Evolutionary conservation across 2,113 vertebrate genomes (phyloP).

Genomic region (Rhizomys pruinosus): DNA sequence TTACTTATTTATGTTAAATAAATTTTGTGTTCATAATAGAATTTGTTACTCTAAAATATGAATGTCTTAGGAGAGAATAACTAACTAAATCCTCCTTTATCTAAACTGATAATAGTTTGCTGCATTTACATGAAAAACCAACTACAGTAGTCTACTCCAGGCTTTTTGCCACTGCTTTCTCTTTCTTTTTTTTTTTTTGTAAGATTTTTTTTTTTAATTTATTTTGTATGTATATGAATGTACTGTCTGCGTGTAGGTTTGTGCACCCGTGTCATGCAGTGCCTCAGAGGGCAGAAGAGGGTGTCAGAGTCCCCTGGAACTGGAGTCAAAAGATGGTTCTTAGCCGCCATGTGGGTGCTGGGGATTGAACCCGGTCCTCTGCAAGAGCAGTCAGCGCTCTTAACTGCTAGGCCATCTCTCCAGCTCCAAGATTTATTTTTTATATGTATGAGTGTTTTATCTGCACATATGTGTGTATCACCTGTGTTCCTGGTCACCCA

Average conservation of each 20-base stretch:
- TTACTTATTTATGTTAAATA: slow-evolving; percentile 20
- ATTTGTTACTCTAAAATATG: slow-evolving; percentile 49
- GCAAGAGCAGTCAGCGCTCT: no score
- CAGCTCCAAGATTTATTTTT: no score
- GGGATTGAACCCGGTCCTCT: no score
- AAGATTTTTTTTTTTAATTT: no score
- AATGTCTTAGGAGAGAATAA: slow-evolving; percentile 46
- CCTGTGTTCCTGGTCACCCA: no score
- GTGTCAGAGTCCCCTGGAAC: no score
- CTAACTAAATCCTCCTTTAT: slow-evolving; percentile 26
- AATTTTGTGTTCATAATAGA: slow-evolving; percentile 44
- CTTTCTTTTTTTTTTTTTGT: not conserved
- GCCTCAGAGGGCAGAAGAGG: not conserved
- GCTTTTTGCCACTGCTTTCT: not conserved
- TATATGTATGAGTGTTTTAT: no score
- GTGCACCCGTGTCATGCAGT: no score
- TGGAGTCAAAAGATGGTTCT: no score
- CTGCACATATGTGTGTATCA: not conserved
- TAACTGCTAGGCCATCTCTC: no score
- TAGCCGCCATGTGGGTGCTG: no score
- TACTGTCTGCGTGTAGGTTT: not conserved
- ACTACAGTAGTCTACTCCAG: not conserved
- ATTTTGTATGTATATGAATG: not conserved
- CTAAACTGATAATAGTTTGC: slow-evolving; percentile 28
- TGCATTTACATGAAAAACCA: slow-evolving; percentile 40